Evolutionary conservation across 2,888 invertebrate species (phyloP), one percentile per base, ranked within the genome.

Genomic region (Archips crataeganus): DNA sequence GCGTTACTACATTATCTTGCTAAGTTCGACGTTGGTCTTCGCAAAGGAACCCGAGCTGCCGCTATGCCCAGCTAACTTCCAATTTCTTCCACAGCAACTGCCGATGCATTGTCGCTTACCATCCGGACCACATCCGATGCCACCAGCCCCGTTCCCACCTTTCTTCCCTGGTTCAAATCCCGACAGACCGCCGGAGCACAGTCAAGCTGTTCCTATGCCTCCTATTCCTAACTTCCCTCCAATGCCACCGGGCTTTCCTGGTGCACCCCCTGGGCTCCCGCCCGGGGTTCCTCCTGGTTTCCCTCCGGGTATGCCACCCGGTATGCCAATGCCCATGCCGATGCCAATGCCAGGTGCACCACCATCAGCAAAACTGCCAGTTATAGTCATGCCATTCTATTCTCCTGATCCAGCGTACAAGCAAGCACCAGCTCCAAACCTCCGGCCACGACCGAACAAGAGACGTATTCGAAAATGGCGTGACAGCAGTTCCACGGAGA

Each of bases 351-450:
- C 81, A 42, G 76, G 72, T 15, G 80, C 81, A 6, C 82, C 82
- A 42, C 82, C 80, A 2, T 83, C 89, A 9, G 76, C 84, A 13
- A 94, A 94, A 73, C 79, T 94, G 6, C 94, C 94, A 34, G 91
- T 94, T 1, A 91, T 94, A 15, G 94, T 94, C 0, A 94, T 94
- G 94, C 94, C 94, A 0, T 92, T 93, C 75, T 94, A 94, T 76
- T 90, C 92, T 0, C 93, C 90, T 23, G 93, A 92, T 73, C 80
- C 84, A 9, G 63, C 83, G 4, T 85, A 77, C 66, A 88, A 86
- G 74, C 57, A 57, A 32, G 85, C 83, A 66, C 49, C 77, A 13
- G 62, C 47, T 11, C 49, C 54, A 1, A 54, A 68, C 10, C 51
- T 8, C 4, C 39, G 62, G 34, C 60, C 69, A n/a, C n/a, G 54